Percentiles rank a stretch among this genome's conserved stretches.
Conservation (phyloP, 2,113 vertebrate species). For the Centrocercus urophasianus region DNA sequence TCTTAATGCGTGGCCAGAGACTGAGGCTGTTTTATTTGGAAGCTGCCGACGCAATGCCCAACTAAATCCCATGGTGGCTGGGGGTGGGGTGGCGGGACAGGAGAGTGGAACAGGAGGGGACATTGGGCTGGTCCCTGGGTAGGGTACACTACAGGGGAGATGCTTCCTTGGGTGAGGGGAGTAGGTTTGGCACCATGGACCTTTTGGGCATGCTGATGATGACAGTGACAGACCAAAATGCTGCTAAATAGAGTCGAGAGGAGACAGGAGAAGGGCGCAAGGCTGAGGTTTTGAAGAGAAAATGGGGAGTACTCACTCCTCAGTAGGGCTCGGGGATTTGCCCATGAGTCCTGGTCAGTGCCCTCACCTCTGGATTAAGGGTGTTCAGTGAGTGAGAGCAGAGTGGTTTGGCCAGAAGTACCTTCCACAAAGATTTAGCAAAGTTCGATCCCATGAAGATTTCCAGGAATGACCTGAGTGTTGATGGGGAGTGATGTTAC, state of each 20-base stretch:
- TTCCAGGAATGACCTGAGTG: neutral
- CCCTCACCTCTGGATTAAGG: neutral
- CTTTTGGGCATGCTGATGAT: neutral
- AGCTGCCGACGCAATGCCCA: fast-evolving
- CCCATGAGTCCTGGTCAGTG: fast-evolving
- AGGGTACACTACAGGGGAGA: neutral
- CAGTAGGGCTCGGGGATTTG: neutral
- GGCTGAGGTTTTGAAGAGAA: neutral
- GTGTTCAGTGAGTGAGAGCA: neutral
- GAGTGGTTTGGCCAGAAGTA: neutral
- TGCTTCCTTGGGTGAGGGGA: neutral
- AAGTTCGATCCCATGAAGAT: neutral
- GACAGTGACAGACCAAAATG: neutral
- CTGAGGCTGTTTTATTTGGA: neutral
- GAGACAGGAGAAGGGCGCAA: neutral
- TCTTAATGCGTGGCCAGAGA: neutral
- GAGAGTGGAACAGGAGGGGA: neutral
- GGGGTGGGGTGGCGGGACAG: neutral
- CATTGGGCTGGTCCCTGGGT: neutral
- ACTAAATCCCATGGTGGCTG: neutral
- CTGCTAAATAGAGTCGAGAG: neutral
- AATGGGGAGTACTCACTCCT: neutral
- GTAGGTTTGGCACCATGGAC: neutral
- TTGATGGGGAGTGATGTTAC: neutral
- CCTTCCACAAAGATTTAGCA: neutral